Evolutionary conservation across 2,888 invertebrate genomes (phyloP).

Genomic region (Anodontia alba): DNA sequence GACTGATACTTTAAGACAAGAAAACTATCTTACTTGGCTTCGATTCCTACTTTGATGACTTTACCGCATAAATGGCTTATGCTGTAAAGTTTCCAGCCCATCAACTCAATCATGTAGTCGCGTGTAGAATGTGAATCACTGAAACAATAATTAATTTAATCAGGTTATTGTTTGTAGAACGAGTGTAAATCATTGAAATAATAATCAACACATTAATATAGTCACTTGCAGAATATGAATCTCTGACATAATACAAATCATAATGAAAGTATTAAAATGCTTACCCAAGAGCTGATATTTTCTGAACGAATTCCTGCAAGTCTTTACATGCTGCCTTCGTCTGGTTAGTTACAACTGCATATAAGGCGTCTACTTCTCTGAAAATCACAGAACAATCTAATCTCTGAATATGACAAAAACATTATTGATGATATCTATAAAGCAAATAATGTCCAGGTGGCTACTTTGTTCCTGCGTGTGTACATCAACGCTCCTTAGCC

Average conservation of each 20-base stretch:
- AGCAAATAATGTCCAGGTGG: too few species aligned
- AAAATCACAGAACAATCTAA: neutral
- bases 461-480: too few species aligned
- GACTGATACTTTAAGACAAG: too few species aligned
- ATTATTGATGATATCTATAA: too few species aligned
- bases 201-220: too few species aligned
- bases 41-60: conserved; percentile 51
- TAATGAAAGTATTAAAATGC: too few species aligned
- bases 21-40: conserved; percentile 49
- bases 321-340: conserved; percentile 29
- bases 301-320: conserved; percentile 30
- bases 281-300: conserved; percentile 35
- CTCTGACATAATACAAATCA: too few species aligned
- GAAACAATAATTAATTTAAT: neutral
- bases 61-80: conserved; percentile 55
- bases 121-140: conserved; percentile 54
- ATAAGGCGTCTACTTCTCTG: conserved; percentile 38
- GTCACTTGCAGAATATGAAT: too few species aligned
- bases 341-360: neutral
- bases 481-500: too few species aligned
- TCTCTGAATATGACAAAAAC: too few species aligned
- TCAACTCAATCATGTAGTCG: conserved; percentile 50
- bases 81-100: conserved; percentile 63
- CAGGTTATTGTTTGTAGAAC: too few species aligned
- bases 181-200: neutral